Conservation (phyloP, 2,113 vertebrate species). For the Shinisaurus crocodilurus region DNA sequence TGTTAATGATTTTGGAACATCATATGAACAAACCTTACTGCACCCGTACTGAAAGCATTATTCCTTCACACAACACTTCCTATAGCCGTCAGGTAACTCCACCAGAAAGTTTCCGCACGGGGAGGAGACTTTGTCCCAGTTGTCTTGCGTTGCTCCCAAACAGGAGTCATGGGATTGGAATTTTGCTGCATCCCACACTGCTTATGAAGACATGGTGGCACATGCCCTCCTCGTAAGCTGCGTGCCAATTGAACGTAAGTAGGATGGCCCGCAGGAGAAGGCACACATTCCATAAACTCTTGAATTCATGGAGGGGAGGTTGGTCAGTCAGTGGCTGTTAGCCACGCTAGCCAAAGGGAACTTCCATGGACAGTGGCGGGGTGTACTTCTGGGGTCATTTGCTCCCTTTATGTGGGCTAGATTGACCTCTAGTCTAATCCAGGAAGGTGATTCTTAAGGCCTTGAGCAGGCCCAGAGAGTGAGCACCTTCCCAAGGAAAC, state of each 20-base stretch:
- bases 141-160: not conserved
- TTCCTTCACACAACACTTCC: not conserved
- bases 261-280: not conserved
- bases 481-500: not conserved
- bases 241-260: not conserved
- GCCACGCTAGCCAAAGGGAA: not conserved
- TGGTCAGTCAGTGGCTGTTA: not conserved
- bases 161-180: constrained; percentile 5
- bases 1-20: not conserved
- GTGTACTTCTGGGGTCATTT: not conserved
- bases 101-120: not conserved
- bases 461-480: not conserved
- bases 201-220: not conserved
- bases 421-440: not conserved
- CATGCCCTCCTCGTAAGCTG: not conserved
- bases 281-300: not conserved
- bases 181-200: not conserved
- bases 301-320: not conserved
- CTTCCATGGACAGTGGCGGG: not conserved
- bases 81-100: not conserved
- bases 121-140: not conserved
- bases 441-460: not conserved
- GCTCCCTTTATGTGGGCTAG: not conserved
- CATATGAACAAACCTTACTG: not conserved
- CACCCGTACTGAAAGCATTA: not conserved